These are phyloP conservation scores for Myotis myotis DNA, from an alignment of 2,797 vertebrate species.

Conservation along the genomic window DNA sequence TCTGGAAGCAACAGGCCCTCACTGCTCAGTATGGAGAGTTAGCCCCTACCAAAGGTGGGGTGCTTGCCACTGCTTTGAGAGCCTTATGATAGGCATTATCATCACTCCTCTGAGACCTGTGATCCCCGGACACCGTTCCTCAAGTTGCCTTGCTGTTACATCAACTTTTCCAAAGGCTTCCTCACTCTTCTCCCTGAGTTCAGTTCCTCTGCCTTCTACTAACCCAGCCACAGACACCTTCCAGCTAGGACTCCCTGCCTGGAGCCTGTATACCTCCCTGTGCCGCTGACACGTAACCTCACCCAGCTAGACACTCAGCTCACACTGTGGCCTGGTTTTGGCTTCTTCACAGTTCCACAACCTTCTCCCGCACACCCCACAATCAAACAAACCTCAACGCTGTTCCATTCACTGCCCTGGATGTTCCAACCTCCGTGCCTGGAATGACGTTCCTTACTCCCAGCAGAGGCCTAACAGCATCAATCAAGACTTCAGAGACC, in stretches of 20 bases:
- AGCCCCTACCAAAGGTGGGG: neutral
- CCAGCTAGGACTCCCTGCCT: neutral
- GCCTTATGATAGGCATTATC: neutral
- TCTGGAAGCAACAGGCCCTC: neutral
- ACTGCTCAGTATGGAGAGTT: neutral
- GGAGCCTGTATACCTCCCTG: neutral
- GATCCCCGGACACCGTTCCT: rapidly evolving
- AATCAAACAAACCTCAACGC: neutral
- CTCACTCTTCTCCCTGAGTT: neutral
- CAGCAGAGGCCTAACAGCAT: neutral
- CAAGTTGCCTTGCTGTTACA: no score
- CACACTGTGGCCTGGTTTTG: neutral
- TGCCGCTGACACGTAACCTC: neutral
- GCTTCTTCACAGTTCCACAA: neutral
- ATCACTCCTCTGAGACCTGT: neutral
- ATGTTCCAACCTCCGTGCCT: neutral
- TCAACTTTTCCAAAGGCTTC: neutral
- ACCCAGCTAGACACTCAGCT: neutral
- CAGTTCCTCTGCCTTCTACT: neutral
- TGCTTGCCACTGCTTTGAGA: neutral
- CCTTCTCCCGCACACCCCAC: neutral
- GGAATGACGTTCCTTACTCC: neutral
- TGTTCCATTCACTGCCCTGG: neutral
- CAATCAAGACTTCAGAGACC: neutral
- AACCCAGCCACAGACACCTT: neutral